Base-by-base conservation (phyloP, 2,797 vertebrate genomes). In the Acrossocheilus fasciatus region DNA sequence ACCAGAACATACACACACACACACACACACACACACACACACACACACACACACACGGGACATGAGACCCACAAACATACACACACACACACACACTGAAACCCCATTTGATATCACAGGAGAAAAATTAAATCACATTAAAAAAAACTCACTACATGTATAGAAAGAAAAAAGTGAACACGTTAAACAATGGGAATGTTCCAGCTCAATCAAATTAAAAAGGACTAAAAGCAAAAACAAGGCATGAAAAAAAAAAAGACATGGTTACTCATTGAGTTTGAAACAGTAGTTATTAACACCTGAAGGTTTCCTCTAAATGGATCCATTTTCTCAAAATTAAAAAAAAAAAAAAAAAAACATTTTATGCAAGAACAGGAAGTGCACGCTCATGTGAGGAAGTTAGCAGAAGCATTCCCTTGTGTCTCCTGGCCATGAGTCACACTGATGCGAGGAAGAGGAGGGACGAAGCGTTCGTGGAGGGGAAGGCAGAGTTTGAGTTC, bases 151-250 rank as follows among this genome's bases (percentile, higher is more conserved):
- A 90, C 90, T 91, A 72, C 83, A 90, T 88, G 87, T 92, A 87
- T 83, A 41, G 7, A 72, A 89, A 41, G 4, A 72, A 89, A 93
- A 41, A 7, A 69, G 45, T 69, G 50, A 82, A 82, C 81, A 69
- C 34, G 12, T 91, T 87, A 92, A 92, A 93, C 89, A 95, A 85
- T 89, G 91, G 93, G 93, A 95, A 95, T 95, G 93, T 93, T 94
- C 79, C n/a, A 90, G 90, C 87, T 77, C 72, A 73, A 87, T 84
- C 64, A 87, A 80, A 85, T 87, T 81, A 88, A 88, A 30, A 91
- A 92, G 85, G 84, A 89, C 80, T 91, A 90, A 87, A 88, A 88
- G 39, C 64, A 82, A 69, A 89, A 87, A 83, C 50, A 64, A 76
- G 15, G 50, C n/a, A 36, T 69, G 30, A 30, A 57, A 87, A 83